phyloP scores from a whole-genome alignment of 35 echinoderm and acorn worm genomes.

The Ophiothrix spiculata region DNA sequence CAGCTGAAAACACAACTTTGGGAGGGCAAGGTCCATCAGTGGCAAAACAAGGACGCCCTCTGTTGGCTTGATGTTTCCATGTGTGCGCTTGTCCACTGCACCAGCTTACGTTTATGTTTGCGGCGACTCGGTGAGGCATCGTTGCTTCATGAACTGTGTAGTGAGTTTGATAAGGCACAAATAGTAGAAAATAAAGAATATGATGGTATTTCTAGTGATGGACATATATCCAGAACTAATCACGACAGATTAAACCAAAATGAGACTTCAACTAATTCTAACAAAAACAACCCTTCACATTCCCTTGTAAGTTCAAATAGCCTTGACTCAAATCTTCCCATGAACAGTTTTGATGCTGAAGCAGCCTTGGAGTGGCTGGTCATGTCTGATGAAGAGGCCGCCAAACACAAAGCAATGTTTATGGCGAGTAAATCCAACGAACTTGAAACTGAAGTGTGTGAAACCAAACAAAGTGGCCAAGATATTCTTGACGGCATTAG shows the following conservation, averaged over 20 bases:
- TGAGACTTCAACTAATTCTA: not conserved
- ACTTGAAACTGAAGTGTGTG: not conserved
- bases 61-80: constrained; percentile 89
- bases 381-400: not conserved
- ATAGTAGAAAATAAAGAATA: not conserved
- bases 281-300: not conserved
- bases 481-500: constrained; percentile 22
- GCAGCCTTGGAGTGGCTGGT: not conserved
- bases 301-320: not conserved
- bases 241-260: not conserved
- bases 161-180: constrained; percentile 68
- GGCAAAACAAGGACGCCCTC: constrained; percentile 63
- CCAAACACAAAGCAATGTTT: not conserved
- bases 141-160: constrained; percentile 46
- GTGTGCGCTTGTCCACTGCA: constrained; percentile 53
- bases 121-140: constrained; percentile 9
- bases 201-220: too few species aligned
- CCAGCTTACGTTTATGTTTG: constrained; percentile 59
- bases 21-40: constrained; percentile 21
- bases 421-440: not conserved
- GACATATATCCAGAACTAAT: not conserved
- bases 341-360: not conserved
- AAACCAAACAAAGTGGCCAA: not conserved
- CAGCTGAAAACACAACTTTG: not conserved
- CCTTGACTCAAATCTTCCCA: not conserved